A percentile compares a stretch with the other conserved stretches of the same genome.
Evolutionary conservation across 2,888 invertebrate species (phyloP).

Genomic region (Aquatica leii): DNA sequence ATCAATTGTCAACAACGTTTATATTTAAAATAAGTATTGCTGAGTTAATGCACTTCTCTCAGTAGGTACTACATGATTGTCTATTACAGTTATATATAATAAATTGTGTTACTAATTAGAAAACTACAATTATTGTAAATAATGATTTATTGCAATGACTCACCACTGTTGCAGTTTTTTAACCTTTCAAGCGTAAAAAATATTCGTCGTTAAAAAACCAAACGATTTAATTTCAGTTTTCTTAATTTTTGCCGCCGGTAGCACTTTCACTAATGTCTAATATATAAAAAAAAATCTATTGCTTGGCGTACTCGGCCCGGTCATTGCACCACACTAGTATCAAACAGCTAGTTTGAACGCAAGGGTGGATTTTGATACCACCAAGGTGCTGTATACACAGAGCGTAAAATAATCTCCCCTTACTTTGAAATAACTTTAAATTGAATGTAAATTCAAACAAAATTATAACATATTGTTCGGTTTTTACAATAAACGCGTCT

Average conservation of each 20-base stretch:
- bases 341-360: constrained; percentile 18
- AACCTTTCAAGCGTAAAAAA: not conserved
- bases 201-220: constrained; percentile 12
- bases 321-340: constrained; percentile 26
- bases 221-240: constrained; percentile 14
- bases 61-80: too few species aligned
- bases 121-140: too few species aligned
- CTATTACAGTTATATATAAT: too few species aligned
- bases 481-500: too few species aligned
- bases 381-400: constrained; percentile 13
- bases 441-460: too few species aligned
- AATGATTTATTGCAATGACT: constrained; percentile 4
- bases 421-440: too few species aligned
- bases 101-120: too few species aligned
- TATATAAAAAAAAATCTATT: constrained; percentile 21
- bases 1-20: too few species aligned
- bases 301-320: constrained; percentile 22
- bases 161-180: constrained; percentile 16
- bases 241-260: constrained; percentile 5
- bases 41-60: too few species aligned
- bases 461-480: too few species aligned
- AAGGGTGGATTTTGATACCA: constrained; percentile 18
- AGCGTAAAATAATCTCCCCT: too few species aligned
- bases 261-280: constrained; percentile 28
- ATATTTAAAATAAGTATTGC: too few species aligned